A percentile compares a stretch with the other conserved stretches of the same genome.
These are phyloP conservation scores for Epinephelus fuscoguttatus DNA, from an alignment of 2,113 vertebrate genomes.

Conservation along the genomic window DNA sequence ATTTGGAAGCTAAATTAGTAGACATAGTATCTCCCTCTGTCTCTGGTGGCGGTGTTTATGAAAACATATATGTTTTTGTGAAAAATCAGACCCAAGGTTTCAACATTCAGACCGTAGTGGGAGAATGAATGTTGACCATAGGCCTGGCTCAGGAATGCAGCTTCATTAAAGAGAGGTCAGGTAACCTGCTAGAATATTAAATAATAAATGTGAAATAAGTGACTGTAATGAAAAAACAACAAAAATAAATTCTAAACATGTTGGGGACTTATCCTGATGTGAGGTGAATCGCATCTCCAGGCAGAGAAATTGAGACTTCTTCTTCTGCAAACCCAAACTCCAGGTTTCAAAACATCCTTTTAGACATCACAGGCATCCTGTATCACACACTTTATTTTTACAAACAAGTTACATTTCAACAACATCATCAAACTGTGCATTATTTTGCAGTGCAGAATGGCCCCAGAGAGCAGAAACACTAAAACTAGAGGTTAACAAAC, in stretches of 20 bases:
- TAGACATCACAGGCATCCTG: not conserved
- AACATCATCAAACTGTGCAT: not conserved
- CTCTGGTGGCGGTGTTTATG: slow-evolving; percentile 58
- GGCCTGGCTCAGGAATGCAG: slow-evolving; percentile 58
- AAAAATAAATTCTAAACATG: not conserved
- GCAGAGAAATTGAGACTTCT: not conserved
- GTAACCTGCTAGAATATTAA: no score
- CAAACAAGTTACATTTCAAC: not conserved
- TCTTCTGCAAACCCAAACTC: not conserved
- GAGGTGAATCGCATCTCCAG: not conserved
- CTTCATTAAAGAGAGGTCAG: not conserved
- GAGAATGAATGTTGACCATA: slow-evolving; percentile 51
- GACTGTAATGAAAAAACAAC: not conserved
- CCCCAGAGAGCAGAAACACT: not conserved
- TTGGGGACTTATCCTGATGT: not conserved
- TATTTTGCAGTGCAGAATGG: slow-evolving; percentile 12
- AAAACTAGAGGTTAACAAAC: not conserved
- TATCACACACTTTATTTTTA: not conserved
- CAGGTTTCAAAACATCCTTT: slow-evolving; percentile 10
- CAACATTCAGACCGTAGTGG: slow-evolving; percentile 63
- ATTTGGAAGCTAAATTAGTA: slow-evolving; percentile 56
- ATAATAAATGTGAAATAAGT: not conserved
- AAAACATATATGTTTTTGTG: slow-evolving; percentile 49
- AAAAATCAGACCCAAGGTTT: slow-evolving; percentile 49
- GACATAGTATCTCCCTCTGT: slow-evolving; percentile 57